Base-by-base conservation (phyloP, 2,888 invertebrate species). In the Gymnoscelis rufifasciata region DNA sequence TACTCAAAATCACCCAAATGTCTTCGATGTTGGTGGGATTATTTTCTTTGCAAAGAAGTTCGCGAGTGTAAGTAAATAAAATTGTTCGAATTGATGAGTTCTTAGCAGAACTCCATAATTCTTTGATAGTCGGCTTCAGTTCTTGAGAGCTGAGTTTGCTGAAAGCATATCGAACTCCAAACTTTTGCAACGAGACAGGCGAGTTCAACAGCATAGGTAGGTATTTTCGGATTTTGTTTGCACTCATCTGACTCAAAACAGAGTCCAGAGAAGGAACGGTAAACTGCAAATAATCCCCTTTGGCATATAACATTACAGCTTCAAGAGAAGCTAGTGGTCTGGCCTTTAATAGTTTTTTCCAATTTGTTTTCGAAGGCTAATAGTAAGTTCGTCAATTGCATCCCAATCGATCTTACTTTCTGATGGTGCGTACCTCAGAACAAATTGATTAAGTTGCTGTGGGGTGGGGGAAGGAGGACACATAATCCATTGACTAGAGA, bases 211-310 rank as follows among this genome's bases (percentile, higher is more conserved):
- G 55, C 8, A 51, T 60, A 1, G 58, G 56, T 12, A 81, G 53
- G 43, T 68, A 47, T 6, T 67, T 47, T 3, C 55, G 60, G 40
- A 64, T 63, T 29, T 65, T 60, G 8, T 14, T 49, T 12, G 51
- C 46, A 38, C 70, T 77, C 31, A 78, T 47, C 48, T 79, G 74
- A 27, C 68, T 57, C 10, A 77, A 59, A 23, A 82, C 54, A 3
- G 83, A 63, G 45, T 59, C 68, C 5, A 84, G 58, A 12, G 84
- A 80, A 1, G 78, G 73, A 7, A 82, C 62, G 6, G 66, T 62
- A 45, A 62, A 76, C 50, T 82, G 78, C 29, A 83, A 63, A 48
- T 82, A 83, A 56, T 84, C 82, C 14, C 80, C 78, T 60, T 72
- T 76, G 1, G 82, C 78, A 48, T 74, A 86, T 40, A 49, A 60